Percentiles rank a stretch among this genome's conserved stretches.
Evolutionary conservation across 1,140 invertebrate species (phyloP).

Genomic region (Megathymus violae): DNA sequence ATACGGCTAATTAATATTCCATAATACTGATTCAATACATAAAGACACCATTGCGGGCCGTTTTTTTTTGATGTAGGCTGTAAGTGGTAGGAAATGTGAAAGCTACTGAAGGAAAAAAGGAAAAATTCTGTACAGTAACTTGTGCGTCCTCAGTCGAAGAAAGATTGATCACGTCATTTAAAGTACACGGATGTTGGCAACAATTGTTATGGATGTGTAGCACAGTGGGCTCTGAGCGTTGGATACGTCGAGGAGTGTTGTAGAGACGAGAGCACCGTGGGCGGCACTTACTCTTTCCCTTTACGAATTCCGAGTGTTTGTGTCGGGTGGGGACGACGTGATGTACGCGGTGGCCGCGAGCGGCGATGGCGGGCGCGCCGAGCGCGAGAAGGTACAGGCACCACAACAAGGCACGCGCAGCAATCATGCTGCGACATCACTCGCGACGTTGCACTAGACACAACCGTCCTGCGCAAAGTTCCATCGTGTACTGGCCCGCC

Average conservation of each 20-base stretch:
- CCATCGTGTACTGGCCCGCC: conserved; percentile 75
- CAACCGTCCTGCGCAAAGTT: conserved; percentile 67
- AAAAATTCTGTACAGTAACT: conserved; percentile 15
- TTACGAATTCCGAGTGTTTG: conserved; percentile 79
- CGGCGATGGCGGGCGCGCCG: conserved; percentile 49
- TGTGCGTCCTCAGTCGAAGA: not conserved
- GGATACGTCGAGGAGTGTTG: not conserved
- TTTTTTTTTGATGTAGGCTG: conserved; percentile 18
- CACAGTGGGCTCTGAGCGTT: not conserved
- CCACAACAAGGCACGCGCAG: conserved; percentile 68
- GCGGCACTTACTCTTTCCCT: conserved; percentile 79
- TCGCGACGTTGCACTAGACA: conserved; percentile 58
- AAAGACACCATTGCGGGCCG: conserved; percentile 1
- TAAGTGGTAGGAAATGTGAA: conserved; percentile 25
- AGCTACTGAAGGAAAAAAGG: conserved; percentile 13
- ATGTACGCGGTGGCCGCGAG: conserved; percentile 60
- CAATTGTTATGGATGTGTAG: not conserved
- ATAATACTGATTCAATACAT: conserved; percentile 32
- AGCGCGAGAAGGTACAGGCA: conserved; percentile 60
- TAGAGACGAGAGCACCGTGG: conserved; percentile 38
- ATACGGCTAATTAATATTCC: conserved; percentile 32
- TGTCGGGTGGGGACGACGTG: conserved; percentile 54
- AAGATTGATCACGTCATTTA: conserved; percentile 10
- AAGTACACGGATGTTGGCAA: conserved; percentile 8
- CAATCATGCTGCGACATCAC: conserved; percentile 80